Percentiles rank a stretch among this genome's conserved stretches.
These are phyloP conservation scores for Parochlus steinenii DNA, from an alignment of 2,888 invertebrate genomes.

Conservation along the genomic window DNA sequence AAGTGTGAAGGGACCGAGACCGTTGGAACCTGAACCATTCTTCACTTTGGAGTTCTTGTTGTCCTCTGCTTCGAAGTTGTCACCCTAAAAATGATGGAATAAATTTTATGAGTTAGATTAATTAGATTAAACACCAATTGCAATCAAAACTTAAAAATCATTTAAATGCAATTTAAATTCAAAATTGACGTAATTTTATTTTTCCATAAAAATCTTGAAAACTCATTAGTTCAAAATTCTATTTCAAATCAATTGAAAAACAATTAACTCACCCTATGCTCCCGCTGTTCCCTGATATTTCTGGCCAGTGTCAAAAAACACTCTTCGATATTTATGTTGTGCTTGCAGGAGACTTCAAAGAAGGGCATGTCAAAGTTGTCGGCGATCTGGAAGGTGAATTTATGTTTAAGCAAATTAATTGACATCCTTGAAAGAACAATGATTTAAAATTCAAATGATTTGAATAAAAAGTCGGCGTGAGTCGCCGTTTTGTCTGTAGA, in stretches of 20 bases:
- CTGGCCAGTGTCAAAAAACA: constrained; percentile 65
- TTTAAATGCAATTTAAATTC: too few species aligned
- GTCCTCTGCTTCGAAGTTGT: constrained; percentile 31
- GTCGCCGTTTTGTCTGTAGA: constrained; percentile 3
- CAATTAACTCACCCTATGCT: constrained; percentile 42
- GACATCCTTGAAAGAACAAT: neutral
- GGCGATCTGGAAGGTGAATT: constrained; percentile 47
- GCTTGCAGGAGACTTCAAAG: constrained; percentile 77
- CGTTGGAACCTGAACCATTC: constrained; percentile 25
- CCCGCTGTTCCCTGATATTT: constrained; percentile 66
- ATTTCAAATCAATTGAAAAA: constrained; percentile 3
- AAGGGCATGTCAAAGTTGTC: constrained; percentile 79
- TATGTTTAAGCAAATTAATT: neutral
- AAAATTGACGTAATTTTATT: too few species aligned
- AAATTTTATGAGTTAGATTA: too few species aligned
- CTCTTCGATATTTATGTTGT: constrained; percentile 70
- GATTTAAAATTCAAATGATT: neutral
- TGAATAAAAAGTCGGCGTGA: neutral
- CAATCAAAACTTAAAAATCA: too few species aligned
- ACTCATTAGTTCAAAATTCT: too few species aligned
- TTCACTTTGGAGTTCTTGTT: constrained; percentile 25
- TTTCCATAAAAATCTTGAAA: too few species aligned
- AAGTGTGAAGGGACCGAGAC: constrained; percentile 28
- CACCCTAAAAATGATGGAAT: constrained; percentile 22
- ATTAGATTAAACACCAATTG: too few species aligned